A percentile compares a stretch with the other conserved stretches of the same genome.
Conservation (phyloP, 2,797 vertebrate species). For the Bradypodion ventrale region DNA sequence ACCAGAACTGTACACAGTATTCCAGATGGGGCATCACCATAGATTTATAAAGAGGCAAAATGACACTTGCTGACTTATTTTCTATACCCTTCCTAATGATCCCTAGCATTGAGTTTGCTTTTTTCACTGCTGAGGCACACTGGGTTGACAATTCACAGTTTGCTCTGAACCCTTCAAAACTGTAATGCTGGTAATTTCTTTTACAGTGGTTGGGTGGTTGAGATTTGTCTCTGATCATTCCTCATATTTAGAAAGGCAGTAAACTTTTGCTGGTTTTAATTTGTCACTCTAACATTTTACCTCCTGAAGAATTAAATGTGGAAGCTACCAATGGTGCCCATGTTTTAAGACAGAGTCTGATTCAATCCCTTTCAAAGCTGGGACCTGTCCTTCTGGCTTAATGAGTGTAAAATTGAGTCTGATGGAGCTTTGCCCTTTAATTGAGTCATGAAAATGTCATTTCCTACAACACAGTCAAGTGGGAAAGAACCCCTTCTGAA, state of each 20-base stretch:
- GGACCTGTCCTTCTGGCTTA: slow-evolving; percentile 12
- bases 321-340: background rate
- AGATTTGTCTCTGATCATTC: background rate
- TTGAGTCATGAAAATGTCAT: slow-evolving; percentile 19
- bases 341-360: background rate
- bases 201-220: no score
- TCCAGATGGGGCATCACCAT: no score
- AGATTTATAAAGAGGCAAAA: no score
- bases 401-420: slow-evolving; percentile 8
- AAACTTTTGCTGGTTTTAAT: background rate
- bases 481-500: slow-evolving; percentile 16
- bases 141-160: background rate
- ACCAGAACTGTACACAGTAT: no score
- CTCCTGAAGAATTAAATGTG: background rate
- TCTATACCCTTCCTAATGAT: no score
- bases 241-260: background rate
- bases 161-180: background rate
- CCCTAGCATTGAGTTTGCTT: no score
- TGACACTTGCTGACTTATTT: no score
- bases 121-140: no score
- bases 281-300: background rate
- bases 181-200: background rate
- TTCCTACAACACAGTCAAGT: background rate
- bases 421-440: slow-evolving; percentile 6
- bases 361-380: slow-evolving; percentile 4